phyloP scores from a whole-genome alignment of 2,888 invertebrate species.

The Leucoma salicis region DNA sequence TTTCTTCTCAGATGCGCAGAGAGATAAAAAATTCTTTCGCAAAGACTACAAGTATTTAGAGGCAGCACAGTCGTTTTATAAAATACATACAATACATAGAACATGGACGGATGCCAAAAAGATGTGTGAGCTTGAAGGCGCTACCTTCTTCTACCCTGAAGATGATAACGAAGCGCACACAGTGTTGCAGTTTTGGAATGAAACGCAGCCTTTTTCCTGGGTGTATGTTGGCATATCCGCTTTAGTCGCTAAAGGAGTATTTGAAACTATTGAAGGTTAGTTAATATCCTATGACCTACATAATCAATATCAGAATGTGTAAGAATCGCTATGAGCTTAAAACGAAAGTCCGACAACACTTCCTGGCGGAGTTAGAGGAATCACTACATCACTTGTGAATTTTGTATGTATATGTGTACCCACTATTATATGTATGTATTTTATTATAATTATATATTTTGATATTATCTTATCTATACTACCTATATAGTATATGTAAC shows the following conservation, averaged over 20 bases:
- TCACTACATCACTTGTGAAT: no score
- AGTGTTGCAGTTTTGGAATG: constrained; percentile 40
- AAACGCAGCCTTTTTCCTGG: constrained; percentile 30
- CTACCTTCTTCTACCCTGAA: constrained; percentile 54
- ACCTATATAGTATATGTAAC: no score
- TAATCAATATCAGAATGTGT: no score
- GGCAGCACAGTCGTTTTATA: constrained; percentile 52
- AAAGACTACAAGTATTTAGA: constrained; percentile 57
- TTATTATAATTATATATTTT: no score
- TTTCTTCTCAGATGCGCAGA: constrained; percentile 49
- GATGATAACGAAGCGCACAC: constrained; percentile 44
- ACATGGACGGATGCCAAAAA: constrained; percentile 53
- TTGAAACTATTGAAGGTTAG: constrained; percentile 48
- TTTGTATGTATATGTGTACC: no score
- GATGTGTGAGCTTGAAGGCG: constrained; percentile 54
- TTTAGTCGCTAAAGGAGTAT: constrained; percentile 47
- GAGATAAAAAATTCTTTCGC: constrained; percentile 50
- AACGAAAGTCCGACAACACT: no score
- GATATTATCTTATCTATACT: no score
- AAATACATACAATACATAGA: constrained; percentile 53
- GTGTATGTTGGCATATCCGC: constrained; percentile 53
- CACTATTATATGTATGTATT: no score
- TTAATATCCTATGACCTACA: neutral
- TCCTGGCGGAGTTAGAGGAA: no score
- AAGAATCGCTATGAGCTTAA: no score